Evolutionary conservation across 1,140 invertebrate genomes (phyloP), one percentile per base, ranked within the genome.

Genomic region (Amphibalanus amphitrite): DNA sequence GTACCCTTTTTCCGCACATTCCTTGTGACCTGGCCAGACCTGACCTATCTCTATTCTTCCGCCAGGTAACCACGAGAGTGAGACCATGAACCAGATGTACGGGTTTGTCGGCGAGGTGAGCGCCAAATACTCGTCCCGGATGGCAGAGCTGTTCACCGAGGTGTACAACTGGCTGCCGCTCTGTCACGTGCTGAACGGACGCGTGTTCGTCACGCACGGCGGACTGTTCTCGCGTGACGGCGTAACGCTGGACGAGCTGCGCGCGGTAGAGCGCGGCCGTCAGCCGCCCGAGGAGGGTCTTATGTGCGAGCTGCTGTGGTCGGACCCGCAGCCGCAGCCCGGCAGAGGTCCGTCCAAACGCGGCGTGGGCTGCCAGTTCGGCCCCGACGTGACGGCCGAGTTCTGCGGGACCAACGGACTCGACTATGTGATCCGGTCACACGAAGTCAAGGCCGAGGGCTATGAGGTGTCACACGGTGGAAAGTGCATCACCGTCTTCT

Each of bases 31-130:
- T 23, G 28, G n/a, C 33, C 28, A 29, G 29, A 71, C 23, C 65
- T 17, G 4, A 72, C 30, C 40, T 73, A 25, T 70, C 75, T 70
- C 74, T 73, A 74, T 76, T 70, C 38, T 6, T 17, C 76, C 82
- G 82, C 23, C 79, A 95, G 93, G 95, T 40, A 99, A 99, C 81
- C 97, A 99, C 80, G 97, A 99, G 79, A 97, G 92, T 77, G 86
- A 89, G 28, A 95, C 90, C 25, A 99, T 99, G 96, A 99, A 99
- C 82, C 93, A 97, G 82, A 97, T 98, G 90, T 99, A 98, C 81
- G 96, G 96, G 28, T 98, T 99, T 84, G 91, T 95, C 76, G 95
- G 95, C 3, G 96, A 99, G 85, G 95, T 98, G 0, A 94, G 93
- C 77, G 86, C 90, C 10, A 99, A 99, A 82, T 99, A 93, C 80